Base-by-base conservation (phyloP, 2,888 invertebrate species). In the Diarsia rubi region DNA sequence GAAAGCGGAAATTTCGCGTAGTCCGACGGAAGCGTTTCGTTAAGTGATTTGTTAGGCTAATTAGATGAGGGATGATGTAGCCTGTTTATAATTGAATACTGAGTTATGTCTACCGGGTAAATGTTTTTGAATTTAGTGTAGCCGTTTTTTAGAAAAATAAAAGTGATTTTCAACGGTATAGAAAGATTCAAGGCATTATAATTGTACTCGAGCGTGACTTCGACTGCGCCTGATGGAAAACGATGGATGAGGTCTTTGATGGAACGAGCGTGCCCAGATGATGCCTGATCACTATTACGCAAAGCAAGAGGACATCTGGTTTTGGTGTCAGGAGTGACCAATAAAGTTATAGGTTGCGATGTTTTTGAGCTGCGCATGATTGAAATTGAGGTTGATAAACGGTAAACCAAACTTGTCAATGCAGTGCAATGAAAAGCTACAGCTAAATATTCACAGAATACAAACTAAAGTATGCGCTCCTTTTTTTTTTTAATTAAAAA, bases 41-140 rank as follows among this genome's bases (percentile, higher is more conserved):
- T 91, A 92, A 90, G 89, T 89, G 89, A 92, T 93, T 92, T 93
- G 91, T 91, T 89, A 90, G 78, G 89, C 87, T 93, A 92, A 93
- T 93, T 91, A 90, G 88, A 85, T 83, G 79, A 86, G 85, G 84
- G 81, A 83, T 82, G 24, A 69, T 68, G 52, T 81, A 57, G 45
- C 42, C 42, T 21, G 82, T 64, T 81, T 57, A 60, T 69, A 67
- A 68, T 66, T 74, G 42, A 80, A 73, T 77, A 70, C 64, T 44
- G 64, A 44, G 9, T 68, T 62, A 60, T 72, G 21, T 71, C 21
- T 71, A 54, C 52, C 3, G n/a, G 31, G 27, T 44, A 44, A 52
- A 19, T 2, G 5, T 45, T 42, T 31, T 73, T 37, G 3, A 1
- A 31, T 52, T 31, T n/a, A 1, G 5, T 9, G 21, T 0, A 24